Conservation (phyloP, 2,797 vertebrate species). For the Neoniphon sammara region DNA sequence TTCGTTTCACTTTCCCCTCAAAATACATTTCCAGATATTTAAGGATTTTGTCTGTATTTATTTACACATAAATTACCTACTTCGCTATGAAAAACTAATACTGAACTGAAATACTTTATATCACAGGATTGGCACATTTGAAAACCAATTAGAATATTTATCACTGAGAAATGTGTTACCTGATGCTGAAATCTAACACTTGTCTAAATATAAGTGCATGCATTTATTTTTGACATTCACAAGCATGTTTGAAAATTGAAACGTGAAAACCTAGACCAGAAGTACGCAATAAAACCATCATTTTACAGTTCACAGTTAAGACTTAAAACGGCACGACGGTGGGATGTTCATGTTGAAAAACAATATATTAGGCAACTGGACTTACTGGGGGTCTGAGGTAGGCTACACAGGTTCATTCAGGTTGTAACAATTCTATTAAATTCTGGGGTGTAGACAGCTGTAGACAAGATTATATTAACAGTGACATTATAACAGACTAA, state of each 20-base stretch:
- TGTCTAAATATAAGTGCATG: conserved; percentile 10
- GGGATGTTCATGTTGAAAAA: conserved; percentile 21
- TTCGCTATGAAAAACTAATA: conserved; percentile 14
- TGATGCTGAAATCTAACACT: conserved; percentile 1
- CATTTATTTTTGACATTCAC: conserved; percentile 14
- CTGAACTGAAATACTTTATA: background rate
- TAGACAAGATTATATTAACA: background rate
- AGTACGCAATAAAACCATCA: background rate
- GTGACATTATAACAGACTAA: background rate
- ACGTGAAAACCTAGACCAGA: background rate
- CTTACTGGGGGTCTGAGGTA: conserved; percentile 61
- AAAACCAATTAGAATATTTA: background rate
- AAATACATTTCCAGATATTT: background rate
- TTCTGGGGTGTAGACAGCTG: background rate
- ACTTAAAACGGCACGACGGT: conserved; percentile 18
- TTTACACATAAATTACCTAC: conserved; percentile 22
- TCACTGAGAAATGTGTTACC: background rate
- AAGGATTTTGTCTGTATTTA: conserved; percentile 1
- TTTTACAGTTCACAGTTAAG: conserved; percentile 5
- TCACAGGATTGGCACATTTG: background rate
- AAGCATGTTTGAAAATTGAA: background rate
- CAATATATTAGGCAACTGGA: conserved; percentile 10
- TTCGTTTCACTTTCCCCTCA: no score
- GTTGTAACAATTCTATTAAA: conserved; percentile 14
- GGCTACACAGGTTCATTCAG: conserved; percentile 35